Conservation (phyloP, 1,140 invertebrate species). For the Sminthurides bifidus region DNA sequence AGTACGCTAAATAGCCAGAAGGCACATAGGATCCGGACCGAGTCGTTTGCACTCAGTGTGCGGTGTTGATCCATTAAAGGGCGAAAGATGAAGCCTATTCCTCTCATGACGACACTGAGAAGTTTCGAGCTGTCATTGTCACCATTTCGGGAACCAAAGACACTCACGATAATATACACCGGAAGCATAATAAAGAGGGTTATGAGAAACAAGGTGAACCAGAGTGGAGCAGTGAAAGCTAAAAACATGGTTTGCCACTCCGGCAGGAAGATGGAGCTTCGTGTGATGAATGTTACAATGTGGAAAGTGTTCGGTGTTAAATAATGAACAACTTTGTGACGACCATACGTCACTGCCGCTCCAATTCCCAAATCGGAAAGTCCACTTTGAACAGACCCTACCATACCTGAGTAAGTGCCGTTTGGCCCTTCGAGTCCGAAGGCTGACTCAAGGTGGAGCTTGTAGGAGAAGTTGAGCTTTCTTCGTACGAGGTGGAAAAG, state of each 20-base stretch:
- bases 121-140: no score
- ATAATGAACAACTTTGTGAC: neutral
- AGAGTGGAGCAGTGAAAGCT: neutral
- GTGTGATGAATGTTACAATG: constrained; percentile 1
- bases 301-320: constrained; percentile 4
- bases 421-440: neutral
- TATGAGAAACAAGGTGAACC: neutral
- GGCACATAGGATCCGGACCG: neutral
- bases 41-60: neutral
- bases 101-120: neutral
- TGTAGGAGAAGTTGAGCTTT: constrained; percentile 4
- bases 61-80: neutral
- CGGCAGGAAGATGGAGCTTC: neutral
- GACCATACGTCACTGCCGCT: neutral
- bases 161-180: neutral
- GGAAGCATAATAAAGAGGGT: neutral
- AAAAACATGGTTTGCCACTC: neutral
- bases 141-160: neutral
- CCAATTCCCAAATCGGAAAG: neutral
- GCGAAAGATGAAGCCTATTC: neutral
- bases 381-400: constrained; percentile 1
- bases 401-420: neutral
- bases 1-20: neutral
- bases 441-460: neutral
- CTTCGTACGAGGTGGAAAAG: neutral